Conservation (phyloP, 1,140 invertebrate genomes). For the Ylistrum balloti region DNA sequence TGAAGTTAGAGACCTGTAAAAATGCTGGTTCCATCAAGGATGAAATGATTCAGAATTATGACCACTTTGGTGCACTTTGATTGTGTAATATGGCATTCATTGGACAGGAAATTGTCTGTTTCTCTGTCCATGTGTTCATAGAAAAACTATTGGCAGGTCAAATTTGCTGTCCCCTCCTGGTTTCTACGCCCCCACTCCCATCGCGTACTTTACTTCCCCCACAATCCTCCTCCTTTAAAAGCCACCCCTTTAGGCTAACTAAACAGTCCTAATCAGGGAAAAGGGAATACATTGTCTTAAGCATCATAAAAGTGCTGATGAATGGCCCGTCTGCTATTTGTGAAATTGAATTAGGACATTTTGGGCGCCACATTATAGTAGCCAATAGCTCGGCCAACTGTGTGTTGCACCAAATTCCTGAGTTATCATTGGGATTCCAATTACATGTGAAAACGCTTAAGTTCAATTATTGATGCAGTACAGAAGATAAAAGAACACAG, state of each 20-base stretch:
- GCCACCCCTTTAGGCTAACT: constrained; percentile 20
- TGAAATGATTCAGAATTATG: neutral
- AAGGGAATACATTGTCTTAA: constrained; percentile 16
- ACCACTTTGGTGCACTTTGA: neutral
- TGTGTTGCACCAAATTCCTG: constrained; percentile 9
- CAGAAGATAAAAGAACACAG: neutral
- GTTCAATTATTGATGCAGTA: constrained; percentile 35
- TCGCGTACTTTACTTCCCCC: neutral
- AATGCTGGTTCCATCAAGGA: neutral
- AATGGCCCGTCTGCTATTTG: constrained; percentile 32
- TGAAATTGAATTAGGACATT: constrained; percentile 28
- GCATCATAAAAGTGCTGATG: constrained; percentile 1
- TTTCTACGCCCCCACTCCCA: neutral
- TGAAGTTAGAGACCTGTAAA: neutral
- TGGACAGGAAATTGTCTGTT: neutral
- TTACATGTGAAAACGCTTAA: constrained; percentile 6
- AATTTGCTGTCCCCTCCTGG: too few relatives aligned
- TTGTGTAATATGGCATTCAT: neutral
- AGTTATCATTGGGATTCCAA: neutral
- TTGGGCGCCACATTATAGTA: neutral
- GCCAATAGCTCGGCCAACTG: neutral
- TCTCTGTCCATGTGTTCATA: constrained; percentile 8
- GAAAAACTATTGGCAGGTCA: neutral
- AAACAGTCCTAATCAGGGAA: neutral
- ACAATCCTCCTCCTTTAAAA: neutral